Base-by-base conservation (phyloP, 2,113 vertebrate genomes). In the Periophthalmodon schlosseri region DNA sequence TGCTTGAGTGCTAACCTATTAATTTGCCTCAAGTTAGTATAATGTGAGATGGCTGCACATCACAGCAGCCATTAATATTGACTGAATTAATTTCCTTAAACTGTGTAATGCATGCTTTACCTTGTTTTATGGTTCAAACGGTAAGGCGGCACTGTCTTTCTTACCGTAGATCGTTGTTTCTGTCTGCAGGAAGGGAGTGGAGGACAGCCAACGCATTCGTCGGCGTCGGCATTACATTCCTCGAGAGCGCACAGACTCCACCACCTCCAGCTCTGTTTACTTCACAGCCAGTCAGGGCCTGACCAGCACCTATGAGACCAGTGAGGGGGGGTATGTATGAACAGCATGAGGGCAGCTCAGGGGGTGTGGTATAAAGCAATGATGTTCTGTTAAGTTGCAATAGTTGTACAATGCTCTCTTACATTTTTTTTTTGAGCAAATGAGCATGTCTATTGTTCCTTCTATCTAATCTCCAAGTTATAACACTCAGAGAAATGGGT, bases 191-290 rank as follows among this genome's bases (percentile, higher is more conserved):
- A 94, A 89, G 9, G 94, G 96, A 7, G 84, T 98, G 79, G 96
- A 96, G 63, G 96, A 98, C 75, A 94, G 84, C 21, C 96, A 96
- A 87, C 92, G 89, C 16, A 82, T 89, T 1, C 77, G 89, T 3
- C 95, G 94, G 13, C 86, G 96, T 0, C 93, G 94, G 12, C 93
- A 93, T 49, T 39, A 86, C 0, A 83, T 94, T 68, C 34, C 85
- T n/a, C 91, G 96, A 16, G 97, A 97, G n/a, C 95, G 96, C 21
- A 93, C 95, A 0, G 96, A 98, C 70, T 99, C 96, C 68, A 91
- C 93, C 0, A 93, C 94, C 71, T 99, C 97, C 88, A 98, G 96
- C 79, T 98, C 97, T 0, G 91, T 98, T 78, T 98, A 99, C 82
- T 98, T 99, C 92, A 97, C 95, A 0, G 94, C 97, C 73, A 95